Conservation (phyloP, 2,888 invertebrate genomes). For the Spicauda simplicius region DNA sequence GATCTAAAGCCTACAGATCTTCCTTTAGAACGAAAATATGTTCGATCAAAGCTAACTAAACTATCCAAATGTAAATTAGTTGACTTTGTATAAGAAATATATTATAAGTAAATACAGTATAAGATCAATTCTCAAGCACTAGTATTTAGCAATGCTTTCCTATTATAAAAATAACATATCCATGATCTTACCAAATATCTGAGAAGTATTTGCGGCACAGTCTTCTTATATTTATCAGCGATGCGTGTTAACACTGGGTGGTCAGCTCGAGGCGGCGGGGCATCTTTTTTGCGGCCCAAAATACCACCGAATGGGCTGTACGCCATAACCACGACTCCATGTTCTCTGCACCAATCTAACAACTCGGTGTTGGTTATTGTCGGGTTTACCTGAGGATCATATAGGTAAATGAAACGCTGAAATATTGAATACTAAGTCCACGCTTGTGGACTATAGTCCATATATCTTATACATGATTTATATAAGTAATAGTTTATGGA, state of each 20-base stretch:
- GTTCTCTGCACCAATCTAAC: conserved; percentile 88
- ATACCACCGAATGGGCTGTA: conserved; percentile 89
- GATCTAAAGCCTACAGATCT: no score
- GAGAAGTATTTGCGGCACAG: conserved; percentile 86
- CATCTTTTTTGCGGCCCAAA: conserved; percentile 65
- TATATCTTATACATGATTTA: no score
- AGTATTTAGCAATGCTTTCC: no score
- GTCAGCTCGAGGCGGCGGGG: conserved; percentile 78
- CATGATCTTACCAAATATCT: conserved; percentile 86
- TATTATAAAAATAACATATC: background rate
- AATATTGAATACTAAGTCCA: no score
- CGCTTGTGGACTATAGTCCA: no score
- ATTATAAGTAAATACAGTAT: no score
- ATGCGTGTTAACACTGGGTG: conserved; percentile 80
- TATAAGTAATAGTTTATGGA: no score
- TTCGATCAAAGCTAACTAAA: no score
- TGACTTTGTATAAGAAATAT: background rate
- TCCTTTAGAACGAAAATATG: no score
- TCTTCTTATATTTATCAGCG: conserved; percentile 86
- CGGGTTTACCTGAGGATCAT: conserved; percentile 86
- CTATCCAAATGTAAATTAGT: no score
- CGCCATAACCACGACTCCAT: conserved; percentile 87
- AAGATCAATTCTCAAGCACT: no score
- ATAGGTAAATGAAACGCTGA: background rate
- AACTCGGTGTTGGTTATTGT: conserved; percentile 89